Conservation (phyloP, 2,113 vertebrate species). For the Megaleporinus macrocephalus region DNA sequence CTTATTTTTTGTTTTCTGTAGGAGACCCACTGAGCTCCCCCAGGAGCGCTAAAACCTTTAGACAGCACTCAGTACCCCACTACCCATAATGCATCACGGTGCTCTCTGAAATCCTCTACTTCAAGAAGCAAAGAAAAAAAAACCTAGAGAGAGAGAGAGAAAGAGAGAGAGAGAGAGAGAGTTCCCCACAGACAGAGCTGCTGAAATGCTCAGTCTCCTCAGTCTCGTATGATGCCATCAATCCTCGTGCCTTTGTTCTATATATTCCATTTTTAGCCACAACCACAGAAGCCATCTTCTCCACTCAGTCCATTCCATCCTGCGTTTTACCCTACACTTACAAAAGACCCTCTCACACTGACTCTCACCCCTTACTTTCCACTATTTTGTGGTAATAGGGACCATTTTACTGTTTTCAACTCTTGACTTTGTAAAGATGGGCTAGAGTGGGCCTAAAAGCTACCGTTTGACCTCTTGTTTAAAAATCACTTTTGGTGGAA, state of each 20-base stretch:
- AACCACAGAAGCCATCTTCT: slow-evolving; percentile 12
- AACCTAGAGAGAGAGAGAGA: slow-evolving; percentile 48
- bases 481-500: not conserved
- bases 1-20: slow-evolving; percentile 33
- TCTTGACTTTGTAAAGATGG: not conserved
- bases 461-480: not conserved
- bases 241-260: slow-evolving; percentile 14
- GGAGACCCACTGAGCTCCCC: slow-evolving; percentile 9
- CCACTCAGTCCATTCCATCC: not conserved
- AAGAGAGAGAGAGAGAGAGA: slow-evolving; percentile 12
- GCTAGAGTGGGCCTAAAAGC: not conserved
- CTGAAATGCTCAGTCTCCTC: slow-evolving; percentile 5
- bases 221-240: slow-evolving; percentile 15
- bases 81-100: slow-evolving; percentile 56
- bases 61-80: slow-evolving; percentile 64
- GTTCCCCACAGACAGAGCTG: slow-evolving; percentile 3
- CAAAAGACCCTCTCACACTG: not conserved
- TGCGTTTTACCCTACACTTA: slow-evolving; percentile 7
- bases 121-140: slow-evolving; percentile 29
- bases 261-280: not conserved
- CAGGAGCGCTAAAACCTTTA: slow-evolving; percentile 46
- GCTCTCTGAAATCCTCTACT: slow-evolving; percentile 54
- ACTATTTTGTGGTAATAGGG: not conserved
- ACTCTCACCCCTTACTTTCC: not conserved
- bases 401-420: not conserved